phyloP scores from a whole-genome alignment of 1,140 invertebrate species.

The Oppia nitens region DNA sequence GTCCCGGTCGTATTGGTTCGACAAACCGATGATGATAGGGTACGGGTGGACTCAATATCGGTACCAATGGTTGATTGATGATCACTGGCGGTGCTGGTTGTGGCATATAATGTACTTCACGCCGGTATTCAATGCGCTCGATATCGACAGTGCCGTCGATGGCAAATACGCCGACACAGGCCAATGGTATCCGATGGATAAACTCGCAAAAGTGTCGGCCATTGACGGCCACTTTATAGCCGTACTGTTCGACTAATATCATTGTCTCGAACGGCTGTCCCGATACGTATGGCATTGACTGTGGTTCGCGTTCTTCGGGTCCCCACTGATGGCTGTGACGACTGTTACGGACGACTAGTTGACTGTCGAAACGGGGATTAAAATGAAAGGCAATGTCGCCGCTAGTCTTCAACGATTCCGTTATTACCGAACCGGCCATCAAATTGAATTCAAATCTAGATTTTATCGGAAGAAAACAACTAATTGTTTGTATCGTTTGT shows the following conservation, averaged over 20 bases:
- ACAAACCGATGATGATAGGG: constrained; percentile 15
- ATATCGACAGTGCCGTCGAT: constrained; percentile 51
- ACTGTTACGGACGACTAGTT: constrained; percentile 14
- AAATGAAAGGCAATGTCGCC: constrained; percentile 18
- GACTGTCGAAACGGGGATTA: constrained; percentile 14
- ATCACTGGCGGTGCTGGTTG: not conserved
- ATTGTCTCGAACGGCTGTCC: constrained; percentile 10
- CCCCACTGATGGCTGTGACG: constrained; percentile 15
- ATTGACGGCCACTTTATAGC: constrained; percentile 47
- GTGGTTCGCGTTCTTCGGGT: constrained; percentile 13
- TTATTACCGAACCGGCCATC: not conserved
- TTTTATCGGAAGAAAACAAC: not conserved
- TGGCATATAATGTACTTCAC: not conserved
- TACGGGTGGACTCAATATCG: constrained; percentile 4
- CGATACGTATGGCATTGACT: constrained; percentile 10
- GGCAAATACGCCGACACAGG: constrained; percentile 42
- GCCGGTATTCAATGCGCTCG: constrained; percentile 9
- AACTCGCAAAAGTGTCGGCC: constrained; percentile 56
- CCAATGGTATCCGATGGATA: constrained; percentile 44
- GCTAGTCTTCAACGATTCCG: not conserved
- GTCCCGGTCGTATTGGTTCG: constrained; percentile 11
- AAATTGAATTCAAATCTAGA: not conserved
- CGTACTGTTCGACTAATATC: constrained; percentile 9
- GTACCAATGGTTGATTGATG: constrained; percentile 5
- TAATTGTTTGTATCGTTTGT: not conserved